These are phyloP conservation scores for Cyclopterus lumpus DNA, from an alignment of 2,797 vertebrate genomes.

Conservation along the genomic window DNA sequence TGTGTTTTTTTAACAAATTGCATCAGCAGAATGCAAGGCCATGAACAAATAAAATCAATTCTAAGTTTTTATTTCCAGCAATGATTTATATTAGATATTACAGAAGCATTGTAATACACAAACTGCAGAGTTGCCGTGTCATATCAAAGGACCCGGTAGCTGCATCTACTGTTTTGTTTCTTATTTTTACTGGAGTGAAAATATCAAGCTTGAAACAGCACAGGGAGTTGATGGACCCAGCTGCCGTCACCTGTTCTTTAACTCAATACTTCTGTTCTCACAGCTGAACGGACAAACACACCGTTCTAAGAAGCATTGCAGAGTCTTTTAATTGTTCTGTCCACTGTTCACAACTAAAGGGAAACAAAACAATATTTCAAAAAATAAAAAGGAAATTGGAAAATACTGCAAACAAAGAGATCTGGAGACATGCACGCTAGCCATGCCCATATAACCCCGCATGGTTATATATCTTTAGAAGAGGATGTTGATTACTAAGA, in stretches of 20 bases:
- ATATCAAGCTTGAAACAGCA: conserved; percentile 46
- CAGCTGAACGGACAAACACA: conserved; percentile 3
- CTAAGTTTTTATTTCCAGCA: background rate
- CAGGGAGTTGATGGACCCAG: conserved; percentile 32
- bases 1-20: background rate
- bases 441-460: background rate
- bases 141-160: background rate
- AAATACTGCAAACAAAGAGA: background rate
- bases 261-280: conserved; percentile 18
- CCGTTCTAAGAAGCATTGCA: background rate
- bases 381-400: background rate
- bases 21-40: background rate
- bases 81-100: background rate
- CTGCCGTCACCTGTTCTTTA: conserved; percentile 1
- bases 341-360: background rate
- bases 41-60: background rate
- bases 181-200: conserved; percentile 45
- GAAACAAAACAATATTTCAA: background rate
- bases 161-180: conserved; percentile 20
- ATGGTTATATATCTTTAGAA: background rate
- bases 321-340: background rate
- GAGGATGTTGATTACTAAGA: conserved; percentile 9
- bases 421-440: background rate
- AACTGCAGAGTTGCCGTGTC: background rate
- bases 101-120: background rate